phyloP scores from a whole-genome alignment of 1,140 invertebrate species.

The Pogonomyrmex barbatus region DNA sequence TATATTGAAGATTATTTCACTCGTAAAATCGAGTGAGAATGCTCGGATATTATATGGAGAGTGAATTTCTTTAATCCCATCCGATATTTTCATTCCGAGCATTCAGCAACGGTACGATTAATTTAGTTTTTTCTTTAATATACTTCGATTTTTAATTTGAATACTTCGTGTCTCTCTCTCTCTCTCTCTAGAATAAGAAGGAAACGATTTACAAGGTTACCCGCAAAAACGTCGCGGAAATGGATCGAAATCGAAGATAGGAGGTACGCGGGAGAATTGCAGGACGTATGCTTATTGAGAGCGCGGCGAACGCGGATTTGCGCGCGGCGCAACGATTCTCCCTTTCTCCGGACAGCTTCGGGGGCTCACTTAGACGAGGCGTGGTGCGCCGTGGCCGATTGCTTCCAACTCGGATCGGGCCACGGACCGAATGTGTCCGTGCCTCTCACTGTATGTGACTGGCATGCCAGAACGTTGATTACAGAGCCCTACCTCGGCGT shows the following conservation, averaged over 20 bases:
- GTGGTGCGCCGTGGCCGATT: constrained; percentile 77
- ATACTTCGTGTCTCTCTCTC: not conserved
- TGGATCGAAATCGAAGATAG: constrained; percentile 43
- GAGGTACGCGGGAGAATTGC: constrained; percentile 8
- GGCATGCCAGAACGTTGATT: constrained; percentile 80
- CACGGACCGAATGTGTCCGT: constrained; percentile 77
- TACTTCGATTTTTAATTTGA: not conserved
- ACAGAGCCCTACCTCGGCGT: constrained; percentile 75
- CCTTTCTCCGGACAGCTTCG: constrained; percentile 79
- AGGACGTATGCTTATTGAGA: constrained; percentile 68
- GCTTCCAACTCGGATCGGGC: constrained; percentile 75
- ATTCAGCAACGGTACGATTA: not conserved
- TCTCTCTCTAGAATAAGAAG: not conserved
- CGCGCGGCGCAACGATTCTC: constrained; percentile 73
- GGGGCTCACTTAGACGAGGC: constrained; percentile 77
- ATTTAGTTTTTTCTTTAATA: not conserved
- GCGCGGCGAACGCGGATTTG: constrained; percentile 68
- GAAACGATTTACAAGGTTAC: not conserved
- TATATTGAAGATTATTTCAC: constrained; percentile 12
- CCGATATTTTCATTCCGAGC: not conserved
- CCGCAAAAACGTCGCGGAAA: constrained; percentile 24
- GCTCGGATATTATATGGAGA: not conserved
- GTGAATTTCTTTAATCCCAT: not conserved
- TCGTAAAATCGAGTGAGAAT: constrained; percentile 1
- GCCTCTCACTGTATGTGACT: constrained; percentile 81